These are phyloP conservation scores for Anorthoa munda DNA, from an alignment of 2,888 invertebrate species.

Conservation along the genomic window DNA sequence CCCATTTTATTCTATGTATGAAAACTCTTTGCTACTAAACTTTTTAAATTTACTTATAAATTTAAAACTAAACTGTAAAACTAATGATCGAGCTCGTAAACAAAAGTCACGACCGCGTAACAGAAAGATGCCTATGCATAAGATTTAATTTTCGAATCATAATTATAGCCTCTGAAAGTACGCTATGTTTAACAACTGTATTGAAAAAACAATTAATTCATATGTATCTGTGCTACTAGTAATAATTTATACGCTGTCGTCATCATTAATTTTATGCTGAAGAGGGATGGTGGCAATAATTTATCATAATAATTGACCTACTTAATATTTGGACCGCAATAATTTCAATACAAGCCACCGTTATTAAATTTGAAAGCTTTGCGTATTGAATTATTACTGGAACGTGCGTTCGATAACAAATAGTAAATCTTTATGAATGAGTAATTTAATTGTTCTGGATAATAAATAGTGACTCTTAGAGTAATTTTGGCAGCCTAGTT, in stretches of 20 bases:
- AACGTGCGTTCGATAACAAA: conserved; percentile 18
- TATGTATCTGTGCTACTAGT: conserved; percentile 12
- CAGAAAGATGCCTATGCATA: too few relatives aligned
- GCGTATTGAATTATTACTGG: conserved; percentile 47
- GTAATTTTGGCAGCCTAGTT: not conserved
- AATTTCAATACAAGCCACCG: conserved; percentile 41
- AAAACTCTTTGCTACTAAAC: too few relatives aligned
- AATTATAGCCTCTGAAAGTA: too few relatives aligned
- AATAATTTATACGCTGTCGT: conserved; percentile 12
- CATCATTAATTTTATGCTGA: conserved; percentile 35
- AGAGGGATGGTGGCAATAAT: conserved; percentile 35
- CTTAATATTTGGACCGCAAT: conserved; percentile 57
- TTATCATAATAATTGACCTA: conserved; percentile 59
- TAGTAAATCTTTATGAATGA: conserved; percentile 25
- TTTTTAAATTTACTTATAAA: too few relatives aligned
- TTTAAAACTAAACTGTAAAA: too few relatives aligned
- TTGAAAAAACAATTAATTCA: conserved; percentile 3
- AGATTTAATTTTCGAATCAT: too few relatives aligned
- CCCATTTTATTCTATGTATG: too few relatives aligned
- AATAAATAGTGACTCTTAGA: not conserved
- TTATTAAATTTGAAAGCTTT: conserved; percentile 54
- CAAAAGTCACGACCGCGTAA: too few relatives aligned
- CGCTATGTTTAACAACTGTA: too few relatives aligned
- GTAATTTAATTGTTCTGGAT: not conserved
- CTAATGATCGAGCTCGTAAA: too few relatives aligned